Evolutionary conservation across 2,113 vertebrate species (phyloP), one percentile per base, ranked within the genome.

Genomic region (Pachyramphus minor): DNA sequence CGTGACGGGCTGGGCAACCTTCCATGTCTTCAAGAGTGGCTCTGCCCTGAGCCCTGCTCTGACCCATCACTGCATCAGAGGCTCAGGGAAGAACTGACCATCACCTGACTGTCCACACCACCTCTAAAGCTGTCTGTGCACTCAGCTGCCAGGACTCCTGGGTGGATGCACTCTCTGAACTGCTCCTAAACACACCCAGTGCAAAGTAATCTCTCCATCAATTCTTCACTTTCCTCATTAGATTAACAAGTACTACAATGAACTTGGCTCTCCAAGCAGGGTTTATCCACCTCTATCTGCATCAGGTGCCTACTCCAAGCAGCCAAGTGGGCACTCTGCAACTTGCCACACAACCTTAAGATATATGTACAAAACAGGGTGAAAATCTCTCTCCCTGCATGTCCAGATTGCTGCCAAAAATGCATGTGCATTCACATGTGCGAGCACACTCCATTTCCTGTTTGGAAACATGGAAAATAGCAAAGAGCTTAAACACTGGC

Each of bases 401-500:
- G 0, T 42, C 68, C 64, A 20, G 50, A 8, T 0, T 19, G 68
- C 83, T 89, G 83, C 76, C 86, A 92, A 24, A 62, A 74, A 30
- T 31, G 21, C 50, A 17, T 5, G 45, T 85, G 72, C 59, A 17
- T 59, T 80, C 79, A 82, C 87, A 56, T 2, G n/a, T 47, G 31
- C 2, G 2, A 92, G 72, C 56, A 83, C 68, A 25, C 68, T 93
- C 86, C n/a, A 95, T 90, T 95, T 95, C 91, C 95, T 96, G 93
- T n/a, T 93, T 96, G 95, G 94, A 90, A 95, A 91, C 28, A 24
- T 23, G 76, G 67, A 89, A 81, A 95, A 89, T 1, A 93, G 89
- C 63, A 87, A 47, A 93, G 35, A 66, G 42, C 73, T 86, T 52
- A 86, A 92, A 74, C 4, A 1, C 24, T 91, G 73, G 76, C 69